Evolutionary conservation across 2,888 invertebrate species (phyloP), one percentile per base, ranked within the genome.

Genomic region (Bimastos eiseni): DNA sequence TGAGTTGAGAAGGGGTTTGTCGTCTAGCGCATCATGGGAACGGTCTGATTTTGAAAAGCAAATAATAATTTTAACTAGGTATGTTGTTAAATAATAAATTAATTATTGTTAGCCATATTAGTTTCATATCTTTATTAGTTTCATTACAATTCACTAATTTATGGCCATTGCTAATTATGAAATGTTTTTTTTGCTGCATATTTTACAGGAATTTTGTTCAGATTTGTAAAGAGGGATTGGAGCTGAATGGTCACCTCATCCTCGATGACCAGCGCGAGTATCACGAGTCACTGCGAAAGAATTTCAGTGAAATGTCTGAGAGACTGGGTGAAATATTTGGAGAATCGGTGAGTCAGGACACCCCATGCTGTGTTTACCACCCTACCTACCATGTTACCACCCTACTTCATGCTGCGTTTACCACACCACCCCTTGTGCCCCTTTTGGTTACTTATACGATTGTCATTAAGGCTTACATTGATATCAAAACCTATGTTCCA

Each of bases 181-280:
- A 70, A 30, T 70, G 13, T 70, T 70, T 70, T 70, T 11, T 89
- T 6, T 44, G 33, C 15, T 41, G 41, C n/a, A 19, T 36, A 21
- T 44, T 89, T 92, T 94, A 38, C 96, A 98, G 98, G 94, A 97
- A 98, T 94, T 98, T 99, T 95, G 96, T 98, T 93, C 97, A 97
- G 92, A 97, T 98, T 88, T 98, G 98, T 95, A 97, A 97, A 93
- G 97, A 97, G 13, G 98, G 98, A 0, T 95, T 99, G 84, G 97
- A 98, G 94, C 96, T 98, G 90, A 99, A 99, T 95, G 97, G 97
- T 86, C 97, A 97, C 93, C 96, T 98, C 92, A 97, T 99, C 93
- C 96, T 97, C 92, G 96, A 97, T 6, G 98, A 98, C 95, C 98
- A 98, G 95, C 96, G 97, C 90, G 97, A 98, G 93, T 99, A 99